Evolutionary conservation across 1,140 invertebrate species (phyloP).

Genomic region (Musca domestica): DNA sequence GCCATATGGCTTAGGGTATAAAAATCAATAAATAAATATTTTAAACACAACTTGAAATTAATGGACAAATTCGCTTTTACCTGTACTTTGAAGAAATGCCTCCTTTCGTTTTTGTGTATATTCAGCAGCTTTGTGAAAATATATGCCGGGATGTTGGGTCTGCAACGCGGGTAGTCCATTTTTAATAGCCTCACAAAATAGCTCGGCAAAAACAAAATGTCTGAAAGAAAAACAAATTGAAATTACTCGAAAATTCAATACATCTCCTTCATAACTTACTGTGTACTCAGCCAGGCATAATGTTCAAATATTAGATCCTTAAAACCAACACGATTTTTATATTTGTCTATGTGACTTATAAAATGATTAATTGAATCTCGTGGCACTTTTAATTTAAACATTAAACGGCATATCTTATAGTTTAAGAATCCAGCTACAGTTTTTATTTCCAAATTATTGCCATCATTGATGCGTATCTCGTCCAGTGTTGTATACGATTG

Average conservation of each 20-base stretch:
- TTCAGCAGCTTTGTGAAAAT: constrained; percentile 91
- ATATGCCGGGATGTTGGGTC: constrained; percentile 95
- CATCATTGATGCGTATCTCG: constrained; percentile 83
- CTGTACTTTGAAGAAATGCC: constrained; percentile 70
- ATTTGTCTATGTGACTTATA: constrained; percentile 84
- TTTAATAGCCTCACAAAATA: constrained; percentile 93
- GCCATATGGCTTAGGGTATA: not conserved
- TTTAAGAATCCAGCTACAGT: constrained; percentile 93
- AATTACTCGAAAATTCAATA: not conserved
- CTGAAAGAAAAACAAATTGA: constrained; percentile 37
- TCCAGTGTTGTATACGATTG: constrained; percentile 87
- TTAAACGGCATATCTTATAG: constrained; percentile 89
- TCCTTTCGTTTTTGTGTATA: constrained; percentile 77
- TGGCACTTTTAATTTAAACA: constrained; percentile 84
- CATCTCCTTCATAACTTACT: constrained; percentile 61
- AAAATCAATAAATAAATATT: not conserved
- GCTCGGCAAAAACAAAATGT: constrained; percentile 81
- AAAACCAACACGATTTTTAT: constrained; percentile 73
- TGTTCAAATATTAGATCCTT: constrained; percentile 90
- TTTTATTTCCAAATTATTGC: constrained; percentile 90
- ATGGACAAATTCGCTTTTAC: constrained; percentile 20
- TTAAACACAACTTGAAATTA: not conserved
- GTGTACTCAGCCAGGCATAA: constrained; percentile 94
- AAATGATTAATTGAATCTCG: constrained; percentile 94
- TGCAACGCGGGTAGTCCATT: constrained; percentile 85